A percentile compares a stretch with the other conserved stretches of the same genome.
These are phyloP conservation scores for Percina caprodes DNA, from an alignment of 2,113 vertebrate genomes.

Conservation along the genomic window DNA sequence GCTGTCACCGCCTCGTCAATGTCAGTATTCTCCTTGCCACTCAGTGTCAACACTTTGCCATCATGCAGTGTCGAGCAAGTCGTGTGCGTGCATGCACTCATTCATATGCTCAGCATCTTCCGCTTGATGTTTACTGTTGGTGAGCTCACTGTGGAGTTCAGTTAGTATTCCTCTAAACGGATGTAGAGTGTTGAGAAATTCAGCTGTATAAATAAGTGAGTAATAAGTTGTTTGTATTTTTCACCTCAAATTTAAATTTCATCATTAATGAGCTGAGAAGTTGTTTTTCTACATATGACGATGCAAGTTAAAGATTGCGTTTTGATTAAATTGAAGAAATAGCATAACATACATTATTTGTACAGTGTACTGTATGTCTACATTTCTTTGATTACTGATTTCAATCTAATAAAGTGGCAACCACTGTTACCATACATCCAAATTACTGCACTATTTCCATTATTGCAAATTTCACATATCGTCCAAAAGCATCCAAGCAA, in stretches of 20 bases:
- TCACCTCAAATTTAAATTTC: not conserved
- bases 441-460: not conserved
- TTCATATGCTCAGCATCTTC: conserved; percentile 52
- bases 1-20: conserved; percentile 46
- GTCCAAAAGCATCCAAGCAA: not conserved
- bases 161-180: conserved; percentile 18
- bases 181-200: conserved; percentile 8
- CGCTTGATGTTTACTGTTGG: conserved; percentile 39
- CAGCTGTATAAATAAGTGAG: conserved; percentile 25
- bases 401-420: not conserved
- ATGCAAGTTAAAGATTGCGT: not conserved
- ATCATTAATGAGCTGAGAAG: conserved; percentile 1
- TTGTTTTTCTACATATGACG: not conserved
- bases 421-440: not conserved
- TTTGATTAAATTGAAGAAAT: not conserved
- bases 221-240: conserved; percentile 20
- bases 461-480: not conserved
- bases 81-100: conserved; percentile 18
- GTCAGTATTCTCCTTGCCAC: conserved; percentile 59
- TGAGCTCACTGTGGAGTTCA: conserved; percentile 33
- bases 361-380: not conserved
- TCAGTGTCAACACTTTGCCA: conserved; percentile 20
- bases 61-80: not conserved
- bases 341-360: not conserved
- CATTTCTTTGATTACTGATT: not conserved